Conservation (phyloP, 1,140 invertebrate genomes). For the Lepeophtheirus salmonis region DNA sequence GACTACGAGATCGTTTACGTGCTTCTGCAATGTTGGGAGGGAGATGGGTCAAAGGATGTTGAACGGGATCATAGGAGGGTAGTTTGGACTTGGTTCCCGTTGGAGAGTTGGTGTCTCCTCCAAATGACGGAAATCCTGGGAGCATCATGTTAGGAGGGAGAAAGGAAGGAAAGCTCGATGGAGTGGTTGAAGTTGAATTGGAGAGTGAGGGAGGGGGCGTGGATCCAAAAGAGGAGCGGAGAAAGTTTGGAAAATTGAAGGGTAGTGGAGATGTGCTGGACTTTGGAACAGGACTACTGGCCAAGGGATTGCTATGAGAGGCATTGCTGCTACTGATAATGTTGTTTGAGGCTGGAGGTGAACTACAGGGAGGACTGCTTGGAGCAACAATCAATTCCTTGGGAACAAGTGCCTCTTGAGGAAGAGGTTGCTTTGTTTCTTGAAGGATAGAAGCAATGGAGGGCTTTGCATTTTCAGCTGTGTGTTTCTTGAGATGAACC, state of each 20-base stretch:
- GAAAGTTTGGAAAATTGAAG: constrained; percentile 1
- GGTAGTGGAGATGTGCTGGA: not conserved
- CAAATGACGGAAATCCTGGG: constrained; percentile 8
- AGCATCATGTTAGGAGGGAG: constrained; percentile 11
- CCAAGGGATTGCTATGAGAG: not conserved
- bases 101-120: constrained; percentile 26
- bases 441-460: not conserved
- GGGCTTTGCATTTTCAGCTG: constrained; percentile 16
- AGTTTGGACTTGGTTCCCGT: constrained; percentile 22
- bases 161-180: constrained; percentile 26
- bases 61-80: not conserved
- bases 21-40: constrained; percentile 17
- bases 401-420: not conserved
- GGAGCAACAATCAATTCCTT: not conserved
- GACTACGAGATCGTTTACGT: constrained; percentile 16
- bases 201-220: constrained; percentile 15
- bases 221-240: constrained; percentile 17
- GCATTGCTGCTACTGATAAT: not conserved
- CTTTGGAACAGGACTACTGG: not conserved
- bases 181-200: constrained; percentile 24
- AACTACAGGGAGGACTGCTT: not conserved
- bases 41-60: not conserved
- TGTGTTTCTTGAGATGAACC: constrained; percentile 48
- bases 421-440: not conserved
- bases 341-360: constrained; percentile 1